Evolutionary conservation across 2,888 invertebrate species (phyloP), one percentile per base, ranked within the genome.

Genomic region (Aporophyla nigra): DNA sequence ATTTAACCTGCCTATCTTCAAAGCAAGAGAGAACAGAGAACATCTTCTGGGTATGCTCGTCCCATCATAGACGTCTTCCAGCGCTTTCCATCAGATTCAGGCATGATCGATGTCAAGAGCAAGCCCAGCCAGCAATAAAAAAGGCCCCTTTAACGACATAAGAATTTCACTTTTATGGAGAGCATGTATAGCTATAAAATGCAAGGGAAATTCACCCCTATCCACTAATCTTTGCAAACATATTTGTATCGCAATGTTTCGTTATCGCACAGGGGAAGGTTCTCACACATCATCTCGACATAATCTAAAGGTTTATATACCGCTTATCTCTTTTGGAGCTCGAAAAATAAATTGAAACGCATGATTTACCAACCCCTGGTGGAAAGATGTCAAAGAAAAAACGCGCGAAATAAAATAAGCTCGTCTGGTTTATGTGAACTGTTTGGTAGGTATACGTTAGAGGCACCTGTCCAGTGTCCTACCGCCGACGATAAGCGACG

Each of bases 381-480:
- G 70, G 19, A 66, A 80, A 5, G 27, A 7, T 24, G 19, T 67
- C 33, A 68, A 51, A 66, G 24, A 40, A 83, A 74, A 80, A 56
- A 14, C 49, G 19, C 0, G 1, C 6, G 59, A 74, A 74, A 61
- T 61, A 74, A 74, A 65, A 80, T 73, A 56, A 33, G 27, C 19
- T 61, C 54, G 24, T 74, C 51, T 51, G 5, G 43, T 53, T 33
- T 72, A 70, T 70, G 59, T 56, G 59, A 75, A 33, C 33, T 33
- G 59, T 33, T 33, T 33, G 21, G 21, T 33, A 21, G 33, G 33
- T 33, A 59, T 21, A 59, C 21, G 10, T 12, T 21, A 33, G 21
- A 5, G 33, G 33, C 10, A 33, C 21, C 19, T 33, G 10, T 21
- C 21, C 33, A 1, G 7, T 43, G 43, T 43, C 43, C 2, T 3